These are phyloP conservation scores for Tanaodytes sp. DNA, from an alignment of 2,888 invertebrate species.

Conservation along the genomic window DNA sequence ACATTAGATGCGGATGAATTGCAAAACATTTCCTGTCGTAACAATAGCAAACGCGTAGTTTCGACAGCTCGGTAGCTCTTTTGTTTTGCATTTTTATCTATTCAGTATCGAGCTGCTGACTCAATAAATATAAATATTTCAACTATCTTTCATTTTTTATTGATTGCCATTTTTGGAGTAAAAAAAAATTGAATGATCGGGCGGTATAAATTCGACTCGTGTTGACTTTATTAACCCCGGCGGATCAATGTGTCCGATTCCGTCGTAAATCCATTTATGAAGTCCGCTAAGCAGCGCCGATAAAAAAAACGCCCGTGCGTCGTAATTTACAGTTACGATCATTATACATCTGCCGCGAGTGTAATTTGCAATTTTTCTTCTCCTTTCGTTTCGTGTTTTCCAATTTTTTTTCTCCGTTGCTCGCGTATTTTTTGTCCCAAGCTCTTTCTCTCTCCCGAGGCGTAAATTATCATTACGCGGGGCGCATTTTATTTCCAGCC, in stretches of 20 bases:
- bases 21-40: too few species aligned
- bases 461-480: slow-evolving; percentile 44
- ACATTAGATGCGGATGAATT: too few species aligned
- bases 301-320: slow-evolving; percentile 21
- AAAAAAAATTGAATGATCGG: too few species aligned
- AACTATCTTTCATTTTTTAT: too few species aligned
- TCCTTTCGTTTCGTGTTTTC: too few species aligned
- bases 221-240: not conserved
- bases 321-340: slow-evolving; percentile 49
- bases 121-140: too few species aligned
- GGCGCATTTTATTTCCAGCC: slow-evolving; percentile 43
- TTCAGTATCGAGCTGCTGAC: too few species aligned
- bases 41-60: too few species aligned
- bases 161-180: too few species aligned
- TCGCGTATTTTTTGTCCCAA: slow-evolving; percentile 13
- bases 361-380: slow-evolving; percentile 32
- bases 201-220: not conserved
- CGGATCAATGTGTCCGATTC: slow-evolving; percentile 20
- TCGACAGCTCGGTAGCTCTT: too few species aligned
- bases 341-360: slow-evolving; percentile 33
- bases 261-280: slow-evolving; percentile 33
- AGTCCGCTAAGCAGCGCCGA: slow-evolving; percentile 16
- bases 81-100: too few species aligned
- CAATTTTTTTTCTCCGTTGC: too few species aligned
- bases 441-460: slow-evolving; percentile 10